Conservation (phyloP, 35 echinoderm and acorn worm genomes). For the Lytechinus pictus region DNA sequence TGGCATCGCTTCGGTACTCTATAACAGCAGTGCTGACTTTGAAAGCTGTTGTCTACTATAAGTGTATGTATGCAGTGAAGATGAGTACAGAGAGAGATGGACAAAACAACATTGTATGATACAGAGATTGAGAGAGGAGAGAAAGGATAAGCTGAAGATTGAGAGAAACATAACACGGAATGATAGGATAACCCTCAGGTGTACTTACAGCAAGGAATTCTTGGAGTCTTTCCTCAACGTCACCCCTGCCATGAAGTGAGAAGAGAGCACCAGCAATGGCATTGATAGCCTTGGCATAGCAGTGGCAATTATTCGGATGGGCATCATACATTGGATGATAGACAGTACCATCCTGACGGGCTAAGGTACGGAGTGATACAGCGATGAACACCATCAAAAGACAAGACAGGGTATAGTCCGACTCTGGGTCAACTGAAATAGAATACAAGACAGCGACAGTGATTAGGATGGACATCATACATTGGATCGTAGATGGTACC, state of each 20-base stretch:
- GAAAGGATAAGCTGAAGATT: too few relatives aligned
- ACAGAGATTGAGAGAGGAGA: too few relatives aligned
- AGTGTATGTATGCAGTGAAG: too few relatives aligned
- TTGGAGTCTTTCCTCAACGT: conserved; percentile 89
- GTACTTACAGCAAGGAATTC: conserved; percentile 93
- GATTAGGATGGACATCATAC: background rate
- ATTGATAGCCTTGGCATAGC: conserved; percentile 95
- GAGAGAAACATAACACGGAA: too few relatives aligned
- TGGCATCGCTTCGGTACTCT: too few relatives aligned
- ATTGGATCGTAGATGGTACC: conserved; percentile 73
- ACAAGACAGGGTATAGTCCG: conserved; percentile 92
- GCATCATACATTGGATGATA: conserved; percentile 84
- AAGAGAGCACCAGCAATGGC: conserved; percentile 94
- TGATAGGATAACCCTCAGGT: too few relatives aligned
- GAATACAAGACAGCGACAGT: background rate
- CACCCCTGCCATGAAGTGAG: conserved; percentile 80
- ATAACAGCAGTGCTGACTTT: too few relatives aligned
- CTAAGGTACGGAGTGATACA: conserved; percentile 71
- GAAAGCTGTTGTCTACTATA: too few relatives aligned
- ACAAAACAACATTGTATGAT: too few relatives aligned
- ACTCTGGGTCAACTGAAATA: conserved; percentile 74
- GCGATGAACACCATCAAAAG: conserved; percentile 97
- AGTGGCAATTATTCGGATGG: conserved; percentile 98
- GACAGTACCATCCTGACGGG: conserved; percentile 76
- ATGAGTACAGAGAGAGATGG: too few relatives aligned